Conservation (phyloP, 2,888 invertebrate genomes). For the Drosophila kanekoi region DNA sequence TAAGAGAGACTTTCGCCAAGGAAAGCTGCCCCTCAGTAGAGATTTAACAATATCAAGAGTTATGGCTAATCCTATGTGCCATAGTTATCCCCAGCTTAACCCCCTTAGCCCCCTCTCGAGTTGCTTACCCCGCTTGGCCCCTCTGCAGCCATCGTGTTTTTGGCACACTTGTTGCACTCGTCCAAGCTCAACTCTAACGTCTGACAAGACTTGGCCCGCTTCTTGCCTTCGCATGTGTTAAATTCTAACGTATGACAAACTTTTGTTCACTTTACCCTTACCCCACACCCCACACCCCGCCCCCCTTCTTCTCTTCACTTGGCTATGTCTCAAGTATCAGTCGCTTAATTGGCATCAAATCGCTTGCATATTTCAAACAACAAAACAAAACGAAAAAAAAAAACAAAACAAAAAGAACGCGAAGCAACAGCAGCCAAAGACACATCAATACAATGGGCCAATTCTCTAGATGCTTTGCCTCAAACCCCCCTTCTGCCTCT, state of each 20-base stretch:
- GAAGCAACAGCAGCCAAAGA: conserved; percentile 45
- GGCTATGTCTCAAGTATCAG: conserved; percentile 30
- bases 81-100: too few species aligned
- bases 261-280: conserved; percentile 16
- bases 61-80: too few species aligned
- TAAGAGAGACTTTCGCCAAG: too few species aligned
- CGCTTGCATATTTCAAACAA: conserved; percentile 75
- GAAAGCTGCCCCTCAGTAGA: too few species aligned
- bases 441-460: conserved; percentile 75
- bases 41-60: too few species aligned
- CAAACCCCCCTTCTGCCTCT: not conserved
- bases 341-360: conserved; percentile 79
- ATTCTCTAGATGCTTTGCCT: conserved; percentile 21
- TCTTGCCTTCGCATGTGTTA: conserved; percentile 14
- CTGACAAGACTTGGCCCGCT: conserved; percentile 34
- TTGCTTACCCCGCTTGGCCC: not conserved
- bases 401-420: conserved; percentile 22
- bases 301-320: not conserved
- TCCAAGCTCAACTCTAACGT: conserved; percentile 37
- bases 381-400: conserved; percentile 32
- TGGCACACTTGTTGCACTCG: conserved; percentile 58
- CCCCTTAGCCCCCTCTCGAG: too few species aligned
- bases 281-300: not conserved
- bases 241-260: conserved; percentile 47
- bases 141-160: not conserved